A percentile compares a stretch with the other conserved stretches of the same genome.
Conservation (phyloP, 2,797 vertebrate genomes). For the Hemitrygon akajei region DNA sequence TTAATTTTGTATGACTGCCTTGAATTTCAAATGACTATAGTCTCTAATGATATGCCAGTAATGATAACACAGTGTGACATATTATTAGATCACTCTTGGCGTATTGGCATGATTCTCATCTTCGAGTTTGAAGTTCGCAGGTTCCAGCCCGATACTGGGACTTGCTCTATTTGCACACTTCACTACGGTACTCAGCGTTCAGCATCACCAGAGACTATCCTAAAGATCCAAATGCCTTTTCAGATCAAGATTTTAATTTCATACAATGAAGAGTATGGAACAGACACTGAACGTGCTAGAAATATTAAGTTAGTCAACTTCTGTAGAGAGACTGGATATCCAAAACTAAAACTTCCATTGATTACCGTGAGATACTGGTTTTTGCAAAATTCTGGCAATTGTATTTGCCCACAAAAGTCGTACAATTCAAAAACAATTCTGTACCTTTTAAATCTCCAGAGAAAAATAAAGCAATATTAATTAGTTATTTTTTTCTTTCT, state of each 20-base stretch:
- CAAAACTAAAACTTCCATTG: background rate
- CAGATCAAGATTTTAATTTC: background rate
- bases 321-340: too few species aligned
- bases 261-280: background rate
- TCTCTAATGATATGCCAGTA: background rate
- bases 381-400: background rate
- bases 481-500: background rate
- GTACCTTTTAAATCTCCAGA: background rate
- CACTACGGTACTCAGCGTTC: background rate
- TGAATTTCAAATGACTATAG: background rate
- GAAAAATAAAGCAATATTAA: background rate
- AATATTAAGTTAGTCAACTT: too few species aligned
- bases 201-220: background rate
- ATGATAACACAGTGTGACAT: background rate
- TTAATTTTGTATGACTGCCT: too few species aligned
- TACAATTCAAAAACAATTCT: background rate
- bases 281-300: too few species aligned
- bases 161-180: background rate
- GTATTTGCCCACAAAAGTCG: background rate
- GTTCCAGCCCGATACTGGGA: background rate
- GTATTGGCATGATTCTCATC: background rate
- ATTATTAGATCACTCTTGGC: background rate
- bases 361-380: background rate
- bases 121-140: background rate
- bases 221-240: background rate